phyloP scores from a whole-genome alignment of 2,888 invertebrate genomes.

The Orthonychiurus folsomi region DNA sequence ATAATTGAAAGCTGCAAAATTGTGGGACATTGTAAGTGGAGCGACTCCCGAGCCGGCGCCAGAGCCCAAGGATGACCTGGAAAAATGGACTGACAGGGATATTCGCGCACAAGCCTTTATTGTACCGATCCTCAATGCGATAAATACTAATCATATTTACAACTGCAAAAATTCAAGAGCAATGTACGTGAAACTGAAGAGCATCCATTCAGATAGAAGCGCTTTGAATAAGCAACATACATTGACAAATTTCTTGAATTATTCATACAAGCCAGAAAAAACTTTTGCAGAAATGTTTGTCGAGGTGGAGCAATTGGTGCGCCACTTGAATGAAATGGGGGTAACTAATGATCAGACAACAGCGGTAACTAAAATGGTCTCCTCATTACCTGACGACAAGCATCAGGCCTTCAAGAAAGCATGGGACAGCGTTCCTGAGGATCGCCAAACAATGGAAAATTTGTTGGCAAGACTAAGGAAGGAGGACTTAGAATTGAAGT shows the following conservation, averaged over 20 bases:
- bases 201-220: too few relatives aligned
- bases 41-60: neutral
- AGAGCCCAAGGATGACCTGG: neutral
- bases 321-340: neutral
- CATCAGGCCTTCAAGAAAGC: too few relatives aligned
- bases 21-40: neutral
- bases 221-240: constrained; percentile 4
- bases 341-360: neutral
- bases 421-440: too few relatives aligned
- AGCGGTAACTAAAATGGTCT: neutral
- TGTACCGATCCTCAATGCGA: neutral
- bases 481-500: neutral
- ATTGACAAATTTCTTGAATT: neutral
- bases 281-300: neutral
- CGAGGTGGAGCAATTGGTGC: neutral
- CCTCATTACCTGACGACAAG: neutral
- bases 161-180: too few relatives aligned
- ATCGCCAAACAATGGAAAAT: neutral
- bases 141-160: neutral
- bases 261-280: neutral
- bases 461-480: neutral
- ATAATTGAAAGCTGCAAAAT: neutral
- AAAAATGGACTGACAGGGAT: neutral
- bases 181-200: too few relatives aligned
- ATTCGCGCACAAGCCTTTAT: neutral